phyloP scores from a whole-genome alignment of 2,113 vertebrate species.

The Mirza zaza region DNA sequence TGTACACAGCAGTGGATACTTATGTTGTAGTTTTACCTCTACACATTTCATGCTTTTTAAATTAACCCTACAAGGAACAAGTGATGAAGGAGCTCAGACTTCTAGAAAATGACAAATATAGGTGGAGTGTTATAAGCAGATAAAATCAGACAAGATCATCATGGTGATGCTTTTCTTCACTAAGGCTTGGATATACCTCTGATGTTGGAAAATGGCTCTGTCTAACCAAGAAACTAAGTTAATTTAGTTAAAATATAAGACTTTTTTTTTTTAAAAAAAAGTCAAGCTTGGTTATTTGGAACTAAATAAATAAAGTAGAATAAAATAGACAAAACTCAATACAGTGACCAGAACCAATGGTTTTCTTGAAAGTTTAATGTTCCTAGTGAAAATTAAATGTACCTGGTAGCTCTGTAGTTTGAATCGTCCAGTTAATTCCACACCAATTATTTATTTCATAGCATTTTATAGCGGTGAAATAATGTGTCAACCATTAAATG shows the following conservation, averaged over 20 bases:
- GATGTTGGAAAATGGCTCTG: background rate
- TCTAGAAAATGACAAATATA: background rate
- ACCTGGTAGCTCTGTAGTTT: background rate
- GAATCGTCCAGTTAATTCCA: background rate
- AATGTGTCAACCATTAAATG: conserved; percentile 67
- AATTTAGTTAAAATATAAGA: conserved; percentile 16
- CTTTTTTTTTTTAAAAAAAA: background rate
- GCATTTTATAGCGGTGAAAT: conserved; percentile 19
- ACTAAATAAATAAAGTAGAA: conserved; percentile 1
- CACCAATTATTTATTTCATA: conserved; percentile 29
- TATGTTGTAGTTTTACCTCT: background rate
- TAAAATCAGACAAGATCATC: background rate
- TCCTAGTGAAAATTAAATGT: background rate
- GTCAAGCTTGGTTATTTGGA: background rate
- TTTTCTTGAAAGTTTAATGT: conserved; percentile 18
- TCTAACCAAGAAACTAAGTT: background rate
- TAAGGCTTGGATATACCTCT: background rate
- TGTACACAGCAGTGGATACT: background rate
- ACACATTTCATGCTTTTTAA: background rate
- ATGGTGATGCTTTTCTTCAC: background rate
- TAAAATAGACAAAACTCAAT: background rate
- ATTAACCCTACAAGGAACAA: background rate
- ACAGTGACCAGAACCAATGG: background rate
- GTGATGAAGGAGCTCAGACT: background rate
- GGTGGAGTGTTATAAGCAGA: background rate